Conservation (phyloP, 2,888 invertebrate genomes). For the Pristionchus fissidentatus region DNA sequence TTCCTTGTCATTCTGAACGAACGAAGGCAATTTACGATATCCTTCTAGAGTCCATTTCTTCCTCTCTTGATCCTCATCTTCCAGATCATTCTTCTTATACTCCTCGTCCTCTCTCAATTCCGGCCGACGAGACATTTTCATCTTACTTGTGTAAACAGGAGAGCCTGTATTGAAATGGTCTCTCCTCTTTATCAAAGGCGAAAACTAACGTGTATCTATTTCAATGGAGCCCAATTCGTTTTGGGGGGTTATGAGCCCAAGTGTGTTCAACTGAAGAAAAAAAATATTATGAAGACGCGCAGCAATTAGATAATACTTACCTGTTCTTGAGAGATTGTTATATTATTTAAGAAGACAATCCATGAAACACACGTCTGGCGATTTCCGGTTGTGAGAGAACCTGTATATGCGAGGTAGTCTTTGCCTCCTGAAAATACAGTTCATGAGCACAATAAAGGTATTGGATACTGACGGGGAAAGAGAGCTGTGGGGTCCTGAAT, state of each 20-base stretch:
- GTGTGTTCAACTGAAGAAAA: not conserved
- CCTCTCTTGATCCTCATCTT: not conserved
- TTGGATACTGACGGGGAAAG: constrained; percentile 15
- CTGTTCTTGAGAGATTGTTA: constrained; percentile 5
- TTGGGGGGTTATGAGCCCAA: not conserved
- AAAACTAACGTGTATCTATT: not conserved
- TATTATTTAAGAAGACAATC: not conserved
- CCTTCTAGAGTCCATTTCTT: not conserved
- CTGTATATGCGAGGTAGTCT: constrained; percentile 24
- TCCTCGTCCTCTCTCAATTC: not conserved
- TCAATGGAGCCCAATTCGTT: not conserved
- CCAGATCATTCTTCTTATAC: constrained; percentile 10
- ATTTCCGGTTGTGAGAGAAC: constrained; percentile 29
- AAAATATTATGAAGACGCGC: too few relatives aligned
- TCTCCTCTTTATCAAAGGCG: too few relatives aligned
- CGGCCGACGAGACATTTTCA: too few relatives aligned
- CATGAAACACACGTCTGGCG: not conserved
- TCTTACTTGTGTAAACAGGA: constrained; percentile 5
- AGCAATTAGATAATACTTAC: not conserved
- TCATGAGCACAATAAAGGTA: not conserved
- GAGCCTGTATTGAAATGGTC: not conserved
- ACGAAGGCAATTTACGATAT: too few relatives aligned
- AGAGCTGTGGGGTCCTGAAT: not conserved
- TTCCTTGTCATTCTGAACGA: not conserved
- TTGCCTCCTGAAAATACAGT: not conserved